Conservation (phyloP, 2,888 invertebrate genomes). For the Synanthedon andrenaeformis region DNA sequence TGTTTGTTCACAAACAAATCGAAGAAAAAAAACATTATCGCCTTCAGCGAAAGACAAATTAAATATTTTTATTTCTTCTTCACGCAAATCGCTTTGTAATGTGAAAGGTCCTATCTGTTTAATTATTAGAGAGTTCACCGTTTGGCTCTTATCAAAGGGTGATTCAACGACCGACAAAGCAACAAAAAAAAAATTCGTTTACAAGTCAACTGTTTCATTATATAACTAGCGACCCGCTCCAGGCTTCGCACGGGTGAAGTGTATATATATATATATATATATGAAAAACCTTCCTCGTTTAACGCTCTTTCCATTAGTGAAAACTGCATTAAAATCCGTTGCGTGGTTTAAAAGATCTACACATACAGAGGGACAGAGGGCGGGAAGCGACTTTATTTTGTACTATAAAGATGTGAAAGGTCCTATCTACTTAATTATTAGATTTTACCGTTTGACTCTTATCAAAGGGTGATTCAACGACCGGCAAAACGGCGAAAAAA, state of each 20-base stretch:
- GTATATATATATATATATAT: too few relatives aligned
- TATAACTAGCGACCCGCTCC: too few relatives aligned
- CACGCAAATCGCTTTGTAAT: neutral
- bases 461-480: constrained; percentile 13
- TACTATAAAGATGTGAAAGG: constrained; percentile 7
- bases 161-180: constrained; percentile 12
- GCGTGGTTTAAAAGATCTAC: too few relatives aligned
- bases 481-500: constrained; percentile 18
- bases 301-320: too few relatives aligned
- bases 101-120: constrained; percentile 13
- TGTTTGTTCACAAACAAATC: neutral
- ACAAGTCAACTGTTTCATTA: too few relatives aligned
- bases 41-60: neutral
- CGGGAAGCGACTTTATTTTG: too few relatives aligned
- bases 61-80: neutral
- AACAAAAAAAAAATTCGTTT: too few relatives aligned
- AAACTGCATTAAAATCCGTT: too few relatives aligned
- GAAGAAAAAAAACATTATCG: neutral
- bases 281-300: too few relatives aligned
- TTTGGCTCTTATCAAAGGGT: constrained; percentile 14
- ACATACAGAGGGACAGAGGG: too few relatives aligned
- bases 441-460: constrained; percentile 8
- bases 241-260: too few relatives aligned
- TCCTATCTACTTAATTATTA: constrained; percentile 19
- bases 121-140: constrained; percentile 15